phyloP scores from a whole-genome alignment of 1,140 invertebrate species.

The Scaptomyza hsui region DNA sequence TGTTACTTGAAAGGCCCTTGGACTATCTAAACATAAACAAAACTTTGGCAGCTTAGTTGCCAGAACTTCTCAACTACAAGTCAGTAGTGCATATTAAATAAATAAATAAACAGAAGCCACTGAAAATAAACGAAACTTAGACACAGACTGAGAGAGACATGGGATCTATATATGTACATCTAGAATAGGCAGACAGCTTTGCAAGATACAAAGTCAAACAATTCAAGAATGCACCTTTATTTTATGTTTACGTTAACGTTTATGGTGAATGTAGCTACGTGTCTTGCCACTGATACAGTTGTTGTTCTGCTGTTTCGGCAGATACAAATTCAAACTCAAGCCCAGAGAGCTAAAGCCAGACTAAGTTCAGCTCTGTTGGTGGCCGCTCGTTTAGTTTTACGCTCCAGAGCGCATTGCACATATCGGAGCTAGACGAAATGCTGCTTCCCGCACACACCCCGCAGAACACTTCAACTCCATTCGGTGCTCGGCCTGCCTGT shows the following conservation, averaged over 20 bases:
- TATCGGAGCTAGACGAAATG: slow-evolving; percentile 49
- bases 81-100: slow-evolving; percentile 60
- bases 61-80: neutral
- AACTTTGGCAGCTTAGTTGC: neutral
- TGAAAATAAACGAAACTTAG: slow-evolving; percentile 35
- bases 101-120: slow-evolving; percentile 61
- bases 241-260: slow-evolving; percentile 66
- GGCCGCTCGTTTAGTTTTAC: slow-evolving; percentile 77
- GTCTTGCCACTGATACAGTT: slow-evolving; percentile 4
- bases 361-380: slow-evolving; percentile 36
- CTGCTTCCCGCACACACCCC: neutral
- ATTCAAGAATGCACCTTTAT: slow-evolving; percentile 71
- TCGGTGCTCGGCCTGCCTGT: slow-evolving; percentile 13
- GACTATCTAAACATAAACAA: slow-evolving; percentile 1
- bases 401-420: slow-evolving; percentile 61
- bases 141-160: neutral
- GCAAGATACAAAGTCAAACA: slow-evolving; percentile 75
- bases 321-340: slow-evolving; percentile 20
- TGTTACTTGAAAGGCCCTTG: too few species aligned
- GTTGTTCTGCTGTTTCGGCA: neutral
- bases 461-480: too few species aligned
- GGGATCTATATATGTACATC: neutral
- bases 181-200: slow-evolving; percentile 18
- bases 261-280: slow-evolving; percentile 69
- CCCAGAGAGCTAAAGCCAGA: slow-evolving; percentile 9